Conservation (phyloP, 2,888 invertebrate genomes). For the Pheosia tremula region DNA sequence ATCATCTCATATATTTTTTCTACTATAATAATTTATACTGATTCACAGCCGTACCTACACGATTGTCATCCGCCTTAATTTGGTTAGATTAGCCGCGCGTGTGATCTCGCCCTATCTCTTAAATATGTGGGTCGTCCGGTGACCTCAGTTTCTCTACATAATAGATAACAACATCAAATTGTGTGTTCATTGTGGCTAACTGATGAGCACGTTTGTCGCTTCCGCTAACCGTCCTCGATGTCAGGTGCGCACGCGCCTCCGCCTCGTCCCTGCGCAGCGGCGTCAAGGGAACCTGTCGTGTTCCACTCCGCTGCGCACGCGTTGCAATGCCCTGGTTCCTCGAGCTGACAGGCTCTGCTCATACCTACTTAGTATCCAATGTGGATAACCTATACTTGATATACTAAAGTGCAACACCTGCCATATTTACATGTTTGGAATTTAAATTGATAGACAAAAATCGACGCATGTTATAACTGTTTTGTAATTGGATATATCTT, state of each 20-base stretch:
- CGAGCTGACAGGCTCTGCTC: slow-evolving; percentile 30
- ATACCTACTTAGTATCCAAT: slow-evolving; percentile 17
- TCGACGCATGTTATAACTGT: neutral
- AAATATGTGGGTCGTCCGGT: slow-evolving; percentile 23
- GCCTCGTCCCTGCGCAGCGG: slow-evolving; percentile 54
- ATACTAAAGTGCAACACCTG: neutral
- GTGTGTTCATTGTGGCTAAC: slow-evolving; percentile 46
- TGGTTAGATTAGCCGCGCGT: neutral
- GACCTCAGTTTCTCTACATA: slow-evolving; percentile 37
- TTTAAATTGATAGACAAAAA: slow-evolving; percentile 1
- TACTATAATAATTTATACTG: neutral
- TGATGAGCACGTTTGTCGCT: slow-evolving; percentile 53
- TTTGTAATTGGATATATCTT: neutral
- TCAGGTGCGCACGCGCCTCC: slow-evolving; percentile 59
- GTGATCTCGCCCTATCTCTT: slow-evolving; percentile 5
- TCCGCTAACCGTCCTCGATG: slow-evolving; percentile 71
- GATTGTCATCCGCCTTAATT: slow-evolving; percentile 1
- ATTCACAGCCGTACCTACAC: neutral
- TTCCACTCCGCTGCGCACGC: slow-evolving; percentile 67
- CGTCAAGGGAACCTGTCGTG: slow-evolving; percentile 72
- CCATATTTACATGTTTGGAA: neutral
- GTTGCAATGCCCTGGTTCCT: slow-evolving; percentile 66
- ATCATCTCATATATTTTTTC: slow-evolving; percentile 6
- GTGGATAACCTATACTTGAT: slow-evolving; percentile 26
- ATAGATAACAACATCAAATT: slow-evolving; percentile 38